Conservation (phyloP, 2,113 vertebrate genomes). For the Pteronura brasiliensis region DNA sequence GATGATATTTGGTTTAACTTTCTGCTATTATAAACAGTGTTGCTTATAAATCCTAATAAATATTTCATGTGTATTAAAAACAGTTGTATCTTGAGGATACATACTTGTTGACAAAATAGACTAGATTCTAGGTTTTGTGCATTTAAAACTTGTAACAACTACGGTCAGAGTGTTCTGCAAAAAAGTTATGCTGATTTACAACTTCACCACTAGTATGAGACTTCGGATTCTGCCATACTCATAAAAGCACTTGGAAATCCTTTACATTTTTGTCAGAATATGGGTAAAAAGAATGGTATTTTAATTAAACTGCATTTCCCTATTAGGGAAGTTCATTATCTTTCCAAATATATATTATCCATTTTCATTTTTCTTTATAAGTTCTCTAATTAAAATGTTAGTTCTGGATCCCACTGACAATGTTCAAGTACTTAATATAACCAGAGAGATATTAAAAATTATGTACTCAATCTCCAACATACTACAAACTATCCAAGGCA, state of each 20-base stretch:
- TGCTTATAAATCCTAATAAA: conserved; percentile 25
- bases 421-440: conserved; percentile 1
- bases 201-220: background rate
- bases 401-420: background rate
- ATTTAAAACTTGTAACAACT: background rate
- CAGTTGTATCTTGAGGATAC: background rate
- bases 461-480: background rate
- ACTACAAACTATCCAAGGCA: background rate
- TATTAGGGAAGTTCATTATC: background rate
- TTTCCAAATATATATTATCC: background rate
- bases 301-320: background rate
- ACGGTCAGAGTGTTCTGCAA: background rate
- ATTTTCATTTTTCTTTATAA: conserved; percentile 30
- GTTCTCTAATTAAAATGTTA: background rate
- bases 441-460: background rate
- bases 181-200: background rate
- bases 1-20: background rate
- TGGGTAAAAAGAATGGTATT: background rate
- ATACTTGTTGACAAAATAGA: background rate
- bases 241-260: background rate
- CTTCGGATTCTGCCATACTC: background rate
- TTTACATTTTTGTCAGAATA: background rate
- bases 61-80: background rate
- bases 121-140: background rate
- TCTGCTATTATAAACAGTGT: background rate